Evolutionary conservation across 2,888 invertebrate species (phyloP).

Genomic region (Brenthis hecate): DNA sequence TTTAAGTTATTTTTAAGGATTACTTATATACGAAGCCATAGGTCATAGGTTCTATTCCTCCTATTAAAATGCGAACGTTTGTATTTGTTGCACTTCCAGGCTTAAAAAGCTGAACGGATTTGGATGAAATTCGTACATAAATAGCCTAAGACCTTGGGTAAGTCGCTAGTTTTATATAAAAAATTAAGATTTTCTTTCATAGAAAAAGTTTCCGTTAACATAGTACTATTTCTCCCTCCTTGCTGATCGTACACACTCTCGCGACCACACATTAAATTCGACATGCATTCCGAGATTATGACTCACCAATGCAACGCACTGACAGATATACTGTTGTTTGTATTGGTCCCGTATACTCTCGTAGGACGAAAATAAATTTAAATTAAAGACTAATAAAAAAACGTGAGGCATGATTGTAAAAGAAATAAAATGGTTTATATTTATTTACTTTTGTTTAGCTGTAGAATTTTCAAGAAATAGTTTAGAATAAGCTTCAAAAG

Average conservation of each 20-base stretch:
- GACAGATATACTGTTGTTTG: not conserved
- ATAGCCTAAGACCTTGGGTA: too few relatives aligned
- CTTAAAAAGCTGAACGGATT: not conserved
- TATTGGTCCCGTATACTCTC: slow-evolving; percentile 6
- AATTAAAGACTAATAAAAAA: not conserved
- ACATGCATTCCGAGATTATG: slow-evolving; percentile 43
- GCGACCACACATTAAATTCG: slow-evolving; percentile 38
- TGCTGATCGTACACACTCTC: slow-evolving; percentile 16
- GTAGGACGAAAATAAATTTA: not conserved
- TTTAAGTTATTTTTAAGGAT: too few relatives aligned
- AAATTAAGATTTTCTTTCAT: not conserved
- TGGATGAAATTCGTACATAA: not conserved
- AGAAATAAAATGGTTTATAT: too few relatives aligned
- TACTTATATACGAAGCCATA: too few relatives aligned
- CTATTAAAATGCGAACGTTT: too few relatives aligned
- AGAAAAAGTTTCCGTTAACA: slow-evolving; percentile 9
- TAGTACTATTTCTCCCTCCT: slow-evolving; percentile 3
- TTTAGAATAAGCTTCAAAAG: too few relatives aligned
- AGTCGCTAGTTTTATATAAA: not conserved
- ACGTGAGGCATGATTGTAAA: too few relatives aligned
- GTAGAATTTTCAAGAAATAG: too few relatives aligned
- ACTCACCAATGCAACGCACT: slow-evolving; percentile 34
- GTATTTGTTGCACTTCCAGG: too few relatives aligned
- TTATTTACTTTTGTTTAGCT: too few relatives aligned
- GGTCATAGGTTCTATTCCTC: too few relatives aligned